A percentile compares a stretch with the other conserved stretches of the same genome.
phyloP scores from a whole-genome alignment of 2,113 vertebrate genomes.

The Zapus hudsonius region DNA sequence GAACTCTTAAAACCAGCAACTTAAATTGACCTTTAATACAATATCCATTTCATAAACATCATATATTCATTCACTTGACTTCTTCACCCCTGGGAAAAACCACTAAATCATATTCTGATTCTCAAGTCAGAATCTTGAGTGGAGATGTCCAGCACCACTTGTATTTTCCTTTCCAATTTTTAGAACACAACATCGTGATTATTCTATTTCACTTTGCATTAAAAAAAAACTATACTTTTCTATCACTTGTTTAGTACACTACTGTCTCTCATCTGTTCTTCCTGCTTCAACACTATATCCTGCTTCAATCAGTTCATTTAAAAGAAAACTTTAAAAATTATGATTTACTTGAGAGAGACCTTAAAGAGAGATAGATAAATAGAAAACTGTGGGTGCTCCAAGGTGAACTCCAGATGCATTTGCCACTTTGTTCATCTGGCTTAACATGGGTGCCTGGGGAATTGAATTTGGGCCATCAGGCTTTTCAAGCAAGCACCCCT shows the following conservation, averaged over 20 bases:
- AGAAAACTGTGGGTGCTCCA: too few relatives aligned
- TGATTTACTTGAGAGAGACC: too few relatives aligned
- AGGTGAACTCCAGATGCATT: too few relatives aligned
- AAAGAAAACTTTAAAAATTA: neutral
- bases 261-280: neutral
- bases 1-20: neutral
- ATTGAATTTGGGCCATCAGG: too few relatives aligned
- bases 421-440: too few relatives aligned
- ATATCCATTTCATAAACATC: conserved; percentile 13
- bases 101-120: neutral
- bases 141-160: neutral
- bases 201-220: neutral
- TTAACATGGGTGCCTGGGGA: too few relatives aligned
- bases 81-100: conserved; percentile 18
- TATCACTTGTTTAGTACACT: neutral
- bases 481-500: too few relatives aligned
- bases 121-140: conserved; percentile 20
- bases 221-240: neutral
- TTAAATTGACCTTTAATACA: neutral
- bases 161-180: neutral
- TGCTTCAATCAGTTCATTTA: neutral
- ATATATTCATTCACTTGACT: neutral
- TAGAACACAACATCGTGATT: neutral
- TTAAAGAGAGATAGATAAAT: too few relatives aligned
- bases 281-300: neutral